Conservation (phyloP, 2,888 invertebrate species). For the Eilema sororculum region DNA sequence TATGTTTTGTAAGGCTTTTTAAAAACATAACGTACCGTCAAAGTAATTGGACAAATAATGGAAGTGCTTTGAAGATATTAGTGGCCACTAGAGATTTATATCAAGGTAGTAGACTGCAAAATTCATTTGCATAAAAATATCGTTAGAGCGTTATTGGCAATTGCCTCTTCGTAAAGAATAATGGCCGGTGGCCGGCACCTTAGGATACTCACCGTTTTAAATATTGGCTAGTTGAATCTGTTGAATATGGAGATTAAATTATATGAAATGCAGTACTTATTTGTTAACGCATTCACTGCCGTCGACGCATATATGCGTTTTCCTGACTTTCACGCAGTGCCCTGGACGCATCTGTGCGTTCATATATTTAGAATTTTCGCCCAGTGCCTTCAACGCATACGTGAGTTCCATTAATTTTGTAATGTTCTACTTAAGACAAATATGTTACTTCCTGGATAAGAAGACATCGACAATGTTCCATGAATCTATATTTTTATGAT, state of each 20-base stretch:
- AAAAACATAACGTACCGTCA: conserved; percentile 9
- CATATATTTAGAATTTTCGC: no score
- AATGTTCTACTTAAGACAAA: no score
- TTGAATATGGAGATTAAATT: neutral
- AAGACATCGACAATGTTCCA: no score
- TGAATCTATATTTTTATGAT: no score
- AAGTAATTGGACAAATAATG: conserved; percentile 21
- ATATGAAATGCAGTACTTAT: neutral
- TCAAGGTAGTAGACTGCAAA: conserved; percentile 15
- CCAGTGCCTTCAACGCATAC: no score
- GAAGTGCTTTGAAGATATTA: conserved; percentile 15
- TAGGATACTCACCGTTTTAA: conserved; percentile 1
- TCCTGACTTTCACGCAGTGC: no score
- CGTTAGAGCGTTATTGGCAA: conserved; percentile 21
- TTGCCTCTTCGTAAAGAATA: conserved; percentile 14
- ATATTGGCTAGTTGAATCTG: neutral
- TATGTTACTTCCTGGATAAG: no score
- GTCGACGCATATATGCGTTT: no score
- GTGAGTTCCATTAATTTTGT: no score
- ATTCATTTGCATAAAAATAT: conserved; percentile 23
- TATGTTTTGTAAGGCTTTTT: conserved; percentile 23
- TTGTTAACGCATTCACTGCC: no score
- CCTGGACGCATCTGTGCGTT: no score
- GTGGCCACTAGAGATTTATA: conserved; percentile 17
- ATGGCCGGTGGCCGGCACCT: conserved; percentile 14